Base-by-base conservation (phyloP, 1,140 invertebrate genomes). In the Contarinia nasturtii region DNA sequence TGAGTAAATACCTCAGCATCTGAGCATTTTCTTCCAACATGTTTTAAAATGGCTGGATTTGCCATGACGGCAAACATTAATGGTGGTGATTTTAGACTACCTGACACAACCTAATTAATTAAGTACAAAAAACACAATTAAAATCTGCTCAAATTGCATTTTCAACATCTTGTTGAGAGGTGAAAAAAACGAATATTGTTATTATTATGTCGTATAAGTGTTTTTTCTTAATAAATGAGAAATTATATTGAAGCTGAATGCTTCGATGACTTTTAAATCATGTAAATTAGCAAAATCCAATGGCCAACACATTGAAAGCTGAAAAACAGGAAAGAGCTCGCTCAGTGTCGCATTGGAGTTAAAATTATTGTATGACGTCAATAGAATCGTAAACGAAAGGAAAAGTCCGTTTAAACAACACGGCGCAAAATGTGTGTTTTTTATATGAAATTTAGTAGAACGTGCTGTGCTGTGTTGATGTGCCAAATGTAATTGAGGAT, bases 1-100 rank as follows among this genome's bases (percentile, higher is more conserved):
- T 38, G 12, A 5, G 14, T n/a, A 17, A 14, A 38, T 66, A 75
- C 75, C 57, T 72, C 68, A 44, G 66, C 67, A 60, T 78, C 74
- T 43, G 67, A 60, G 53, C 75, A 73, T 60, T 78, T 75, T 53
- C 79, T 77, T 18, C 77, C 77, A 54, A 71, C 75, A 33, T 70
- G 62, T 55, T 73, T 72, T 20, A 81, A 65, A 45, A 80, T 71
- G 53, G 78, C 75, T 7, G 77, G 76, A 63, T 79, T 76, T 0
- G 73, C 77, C 72, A 81, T 79, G 3, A 80, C 77, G 33, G 77
- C 77, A 60, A 78, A 81, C 2, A 80, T 73, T 37, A 72, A 60
- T 1, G 74, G 66, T 7, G 73, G 70, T 53, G 73, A 69, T 36
- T 67, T 66, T 46, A 71, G 74, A 48, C 68, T 75, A 47, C 75